Base-by-base conservation (phyloP, 1,140 invertebrate species). In the Teleogryllus occipitalis region DNA sequence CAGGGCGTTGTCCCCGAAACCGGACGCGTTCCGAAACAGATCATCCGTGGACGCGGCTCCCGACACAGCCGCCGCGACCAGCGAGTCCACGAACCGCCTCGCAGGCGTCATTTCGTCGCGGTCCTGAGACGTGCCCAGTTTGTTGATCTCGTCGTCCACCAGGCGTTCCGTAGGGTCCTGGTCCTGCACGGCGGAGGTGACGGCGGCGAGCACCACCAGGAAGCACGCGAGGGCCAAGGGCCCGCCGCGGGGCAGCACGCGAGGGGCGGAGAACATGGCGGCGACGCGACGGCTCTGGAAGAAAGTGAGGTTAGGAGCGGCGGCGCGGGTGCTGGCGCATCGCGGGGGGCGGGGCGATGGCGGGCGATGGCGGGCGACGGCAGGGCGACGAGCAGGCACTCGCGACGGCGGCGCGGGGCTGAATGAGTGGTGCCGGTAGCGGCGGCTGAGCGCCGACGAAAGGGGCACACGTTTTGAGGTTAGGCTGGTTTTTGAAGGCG, bases 381-480 rank as follows among this genome's bases (percentile, higher is more conserved):
- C 10, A n/a, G 18, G 54, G 54, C 54, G 54, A 1, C 10, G 54
- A 65, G 18, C 54, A 18, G 18, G 22, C n/a, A 14, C 75, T n/a
- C 75, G 10, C 75, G 75, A 2, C 75, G 46, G 7, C 75, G 10
- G n/a, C 10, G 10, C 10, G 75, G 14, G 22, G n/a, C 75, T 27
- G 75, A 75, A n/a, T 73, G n/a, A 75, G 27, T 7, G 74, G 3
- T 4, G 21, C 76, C n/a, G 48, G 7, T 47, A 77, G 47, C 46
- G 48, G 47, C 76, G 48, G 8, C 15, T 8, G 1, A 39, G 47
- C 7, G 46, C 0, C 14, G 18, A 49, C 6, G 4, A 48, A 21
- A 48, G 48, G 76, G 48, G 76, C 76, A 77, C 76, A 77, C 14
- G 76, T 77, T 77, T 77, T 21, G 47, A 77, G 76, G 76, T 54